Percentiles rank a stretch among this genome's conserved stretches.
Conservation (phyloP, 2,113 vertebrate genomes). For the Anser cygnoides region DNA sequence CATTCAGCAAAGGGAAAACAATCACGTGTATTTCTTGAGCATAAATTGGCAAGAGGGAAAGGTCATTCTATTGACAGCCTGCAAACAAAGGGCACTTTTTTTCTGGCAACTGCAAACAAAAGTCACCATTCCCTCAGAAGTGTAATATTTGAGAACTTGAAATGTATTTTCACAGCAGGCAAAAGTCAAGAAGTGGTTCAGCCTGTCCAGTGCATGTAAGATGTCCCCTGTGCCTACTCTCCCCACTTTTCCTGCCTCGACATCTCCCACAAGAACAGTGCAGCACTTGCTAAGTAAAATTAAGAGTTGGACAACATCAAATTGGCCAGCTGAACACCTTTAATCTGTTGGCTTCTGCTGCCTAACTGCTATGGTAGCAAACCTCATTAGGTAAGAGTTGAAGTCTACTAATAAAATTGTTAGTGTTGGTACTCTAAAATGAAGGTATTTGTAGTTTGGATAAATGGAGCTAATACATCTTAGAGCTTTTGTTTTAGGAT, state of each 20-base stretch:
- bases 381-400: background rate
- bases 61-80: slow-evolving; percentile 44
- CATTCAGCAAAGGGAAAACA: background rate
- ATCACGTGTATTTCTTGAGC: slow-evolving; percentile 33
- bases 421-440: background rate
- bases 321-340: background rate
- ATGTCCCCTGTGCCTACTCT: background rate
- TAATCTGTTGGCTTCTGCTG: background rate
- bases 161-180: background rate
- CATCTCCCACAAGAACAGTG: background rate
- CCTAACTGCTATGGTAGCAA: background rate
- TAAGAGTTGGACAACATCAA: background rate
- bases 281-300: background rate
- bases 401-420: background rate
- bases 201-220: background rate
- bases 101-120: slow-evolving; percentile 41
- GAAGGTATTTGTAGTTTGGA: background rate
- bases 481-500: background rate
- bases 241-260: background rate
- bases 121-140: background rate
- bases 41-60: slow-evolving; percentile 43
- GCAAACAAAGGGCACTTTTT: slow-evolving; percentile 52
- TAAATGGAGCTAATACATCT: background rate
- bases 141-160: slow-evolving; percentile 11
- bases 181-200: background rate